Evolutionary conservation across 2,113 vertebrate genomes (phyloP).

Genomic region (Lucifuga dentata): DNA sequence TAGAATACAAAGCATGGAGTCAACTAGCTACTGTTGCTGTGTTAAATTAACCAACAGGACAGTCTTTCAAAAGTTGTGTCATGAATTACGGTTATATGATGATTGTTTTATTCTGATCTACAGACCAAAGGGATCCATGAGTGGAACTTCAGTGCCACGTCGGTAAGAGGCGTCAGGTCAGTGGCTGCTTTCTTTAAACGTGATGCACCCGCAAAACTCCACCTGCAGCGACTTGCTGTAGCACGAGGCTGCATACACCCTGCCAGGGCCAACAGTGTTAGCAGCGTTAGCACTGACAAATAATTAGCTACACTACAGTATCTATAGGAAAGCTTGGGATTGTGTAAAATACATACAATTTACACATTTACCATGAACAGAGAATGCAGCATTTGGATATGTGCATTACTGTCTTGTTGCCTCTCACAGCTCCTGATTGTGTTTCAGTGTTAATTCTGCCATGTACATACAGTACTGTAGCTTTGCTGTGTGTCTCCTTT

Average conservation of each 20-base stretch:
- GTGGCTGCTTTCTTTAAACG: no score
- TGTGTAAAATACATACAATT: not conserved
- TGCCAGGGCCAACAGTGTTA: no score
- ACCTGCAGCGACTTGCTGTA: no score
- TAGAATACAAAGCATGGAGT: no score
- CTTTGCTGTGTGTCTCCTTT: slow-evolving; percentile 31
- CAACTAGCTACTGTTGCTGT: no score
- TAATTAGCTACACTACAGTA: no score
- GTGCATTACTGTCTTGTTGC: not conserved
- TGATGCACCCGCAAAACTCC: no score
- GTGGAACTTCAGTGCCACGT: slow-evolving; percentile 94
- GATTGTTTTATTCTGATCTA: slow-evolving; percentile 30
- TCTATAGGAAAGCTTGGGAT: no score
- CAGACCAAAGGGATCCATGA: slow-evolving; percentile 94
- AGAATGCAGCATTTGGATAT: not conserved
- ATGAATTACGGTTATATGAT: slow-evolving; percentile 1
- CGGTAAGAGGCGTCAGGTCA: slow-evolving; percentile 92
- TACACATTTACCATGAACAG: no score
- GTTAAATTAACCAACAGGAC: not conserved
- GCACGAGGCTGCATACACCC: no score
- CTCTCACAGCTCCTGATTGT: not conserved
- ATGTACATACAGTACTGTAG: slow-evolving; percentile 20
- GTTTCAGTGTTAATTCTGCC: not conserved
- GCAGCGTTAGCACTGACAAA: no score
- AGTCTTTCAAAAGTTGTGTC: not conserved